Conservation (phyloP, 1,140 invertebrate genomes). For the Palaemon carinicauda region DNA sequence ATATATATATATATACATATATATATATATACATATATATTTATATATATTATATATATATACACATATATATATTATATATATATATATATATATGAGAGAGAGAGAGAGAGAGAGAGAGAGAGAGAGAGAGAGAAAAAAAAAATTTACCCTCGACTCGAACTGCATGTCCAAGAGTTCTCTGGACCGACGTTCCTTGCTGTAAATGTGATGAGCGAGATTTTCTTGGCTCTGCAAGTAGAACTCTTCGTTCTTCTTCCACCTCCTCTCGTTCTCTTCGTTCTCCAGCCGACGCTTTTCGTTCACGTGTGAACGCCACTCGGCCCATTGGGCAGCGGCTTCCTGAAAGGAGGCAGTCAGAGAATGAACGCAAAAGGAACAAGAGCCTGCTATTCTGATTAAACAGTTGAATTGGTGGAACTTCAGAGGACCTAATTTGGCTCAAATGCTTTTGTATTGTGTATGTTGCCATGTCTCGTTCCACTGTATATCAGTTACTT, state of each 20-base stretch:
- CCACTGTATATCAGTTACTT: no score
- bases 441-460: no score
- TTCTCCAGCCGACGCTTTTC: conserved; percentile 48
- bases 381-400: no score
- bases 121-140: background rate
- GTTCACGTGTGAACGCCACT: conserved; percentile 48
- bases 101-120: no score
- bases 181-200: conserved; percentile 36
- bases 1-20: no score
- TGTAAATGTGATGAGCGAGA: background rate
- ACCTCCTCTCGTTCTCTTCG: conserved; percentile 37
- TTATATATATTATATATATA: background rate
- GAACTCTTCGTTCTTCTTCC: conserved; percentile 30
- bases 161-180: conserved; percentile 26
- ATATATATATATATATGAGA: background rate
- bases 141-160: conserved; percentile 18
- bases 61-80: no score
- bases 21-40: background rate
- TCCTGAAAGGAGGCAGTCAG: background rate
- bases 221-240: conserved; percentile 51
- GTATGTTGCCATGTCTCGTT: no score
- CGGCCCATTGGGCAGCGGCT: conserved; percentile 34
- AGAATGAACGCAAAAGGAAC: background rate
- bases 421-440: no score
- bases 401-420: no score